A percentile compares a stretch with the other conserved stretches of the same genome.
Evolutionary conservation across 2,888 invertebrate genomes (phyloP).

Genomic region (Polyploca ridens): DNA sequence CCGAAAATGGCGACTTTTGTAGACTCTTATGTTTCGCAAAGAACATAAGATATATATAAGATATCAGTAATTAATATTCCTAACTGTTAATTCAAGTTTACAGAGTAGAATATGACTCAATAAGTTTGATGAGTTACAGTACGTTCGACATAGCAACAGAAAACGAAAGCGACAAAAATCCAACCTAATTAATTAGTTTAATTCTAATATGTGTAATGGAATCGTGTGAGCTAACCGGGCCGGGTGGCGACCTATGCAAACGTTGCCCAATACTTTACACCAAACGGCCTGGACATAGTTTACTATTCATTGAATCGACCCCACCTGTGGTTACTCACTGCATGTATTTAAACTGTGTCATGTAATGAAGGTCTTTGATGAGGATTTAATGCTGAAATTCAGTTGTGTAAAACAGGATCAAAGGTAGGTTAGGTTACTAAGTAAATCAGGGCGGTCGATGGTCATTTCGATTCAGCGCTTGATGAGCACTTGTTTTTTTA

Average conservation of each 20-base stretch:
- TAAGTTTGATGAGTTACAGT: not conserved
- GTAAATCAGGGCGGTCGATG: not conserved
- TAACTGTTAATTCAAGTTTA: too few relatives aligned
- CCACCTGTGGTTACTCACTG: not conserved
- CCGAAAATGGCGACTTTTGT: too few relatives aligned
- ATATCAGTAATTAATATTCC: too few relatives aligned
- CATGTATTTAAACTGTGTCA: conserved; percentile 4
- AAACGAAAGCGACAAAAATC: conserved; percentile 4
- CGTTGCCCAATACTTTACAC: conserved; percentile 39
- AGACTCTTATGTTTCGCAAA: too few relatives aligned
- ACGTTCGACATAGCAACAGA: not conserved
- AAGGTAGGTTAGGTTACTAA: not conserved
- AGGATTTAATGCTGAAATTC: conserved; percentile 5
- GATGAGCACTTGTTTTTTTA: too few relatives aligned
- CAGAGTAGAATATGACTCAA: not conserved
- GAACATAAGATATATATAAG: too few relatives aligned
- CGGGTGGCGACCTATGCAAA: conserved; percentile 52
- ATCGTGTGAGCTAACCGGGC: conserved; percentile 28
- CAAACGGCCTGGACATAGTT: conserved; percentile 6
- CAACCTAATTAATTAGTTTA: conserved; percentile 12
- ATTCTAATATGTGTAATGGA: conserved; percentile 16
- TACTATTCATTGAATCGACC: conserved; percentile 4
- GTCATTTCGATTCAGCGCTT: too few relatives aligned
- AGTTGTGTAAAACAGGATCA: not conserved
- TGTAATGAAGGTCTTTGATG: not conserved